phyloP scores from a whole-genome alignment of 1,140 invertebrate species.

The Ectropis grisescens region DNA sequence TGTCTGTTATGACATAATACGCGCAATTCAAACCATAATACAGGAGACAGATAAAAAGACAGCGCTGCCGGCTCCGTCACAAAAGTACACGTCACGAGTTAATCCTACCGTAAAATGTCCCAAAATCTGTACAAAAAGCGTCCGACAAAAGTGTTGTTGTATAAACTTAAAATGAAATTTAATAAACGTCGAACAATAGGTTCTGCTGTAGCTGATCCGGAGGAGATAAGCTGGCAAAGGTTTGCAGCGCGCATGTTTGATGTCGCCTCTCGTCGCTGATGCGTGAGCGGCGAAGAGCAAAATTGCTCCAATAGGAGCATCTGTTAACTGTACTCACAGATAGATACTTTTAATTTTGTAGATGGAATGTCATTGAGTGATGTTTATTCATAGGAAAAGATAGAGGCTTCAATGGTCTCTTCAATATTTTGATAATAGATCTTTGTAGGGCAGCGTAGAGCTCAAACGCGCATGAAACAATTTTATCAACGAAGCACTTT shows the following conservation, averaged over 20 bases:
- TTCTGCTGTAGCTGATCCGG: slow-evolving; percentile 51
- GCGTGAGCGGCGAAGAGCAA: slow-evolving; percentile 62
- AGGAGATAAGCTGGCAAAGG: slow-evolving; percentile 65
- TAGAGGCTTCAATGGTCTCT: too few species aligned
- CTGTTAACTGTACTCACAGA: slow-evolving; percentile 59
- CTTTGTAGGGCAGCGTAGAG: slow-evolving; percentile 11
- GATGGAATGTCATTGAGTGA: slow-evolving; percentile 47
- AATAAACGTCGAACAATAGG: slow-evolving; percentile 63
- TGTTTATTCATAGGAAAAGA: slow-evolving; percentile 22
- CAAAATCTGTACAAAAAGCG: slow-evolving; percentile 57
- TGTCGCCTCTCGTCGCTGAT: slow-evolving; percentile 60
- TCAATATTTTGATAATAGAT: too few species aligned
- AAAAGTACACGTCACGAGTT: slow-evolving; percentile 49
- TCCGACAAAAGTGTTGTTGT: slow-evolving; percentile 66
- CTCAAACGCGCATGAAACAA: too few species aligned
- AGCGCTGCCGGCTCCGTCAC: slow-evolving; percentile 30
- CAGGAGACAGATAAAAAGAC: slow-evolving; percentile 49
- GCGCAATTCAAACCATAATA: slow-evolving; percentile 56
- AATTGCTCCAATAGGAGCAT: slow-evolving; percentile 59
- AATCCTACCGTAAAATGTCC: slow-evolving; percentile 67
- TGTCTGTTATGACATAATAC: slow-evolving; percentile 69
- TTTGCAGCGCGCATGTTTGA: slow-evolving; percentile 63
- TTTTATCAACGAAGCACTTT: too few species aligned
- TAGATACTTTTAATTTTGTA: slow-evolving; percentile 64
- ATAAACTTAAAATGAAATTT: slow-evolving; percentile 69